Evolutionary conservation across 2,113 vertebrate species (phyloP).

Genomic region (Myiagra hebetior): DNA sequence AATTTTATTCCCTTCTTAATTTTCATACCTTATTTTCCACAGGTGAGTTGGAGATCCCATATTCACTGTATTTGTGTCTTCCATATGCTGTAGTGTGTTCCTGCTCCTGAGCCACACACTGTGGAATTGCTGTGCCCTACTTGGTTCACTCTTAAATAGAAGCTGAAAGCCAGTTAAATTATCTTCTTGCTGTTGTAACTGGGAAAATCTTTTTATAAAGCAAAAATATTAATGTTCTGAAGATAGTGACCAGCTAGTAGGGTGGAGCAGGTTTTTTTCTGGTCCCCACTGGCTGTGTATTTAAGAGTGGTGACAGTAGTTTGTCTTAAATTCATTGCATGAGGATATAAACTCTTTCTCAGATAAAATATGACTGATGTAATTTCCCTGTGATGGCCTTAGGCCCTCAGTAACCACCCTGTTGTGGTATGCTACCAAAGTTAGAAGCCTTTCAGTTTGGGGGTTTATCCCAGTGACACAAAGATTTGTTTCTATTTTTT

Average conservation of each 20-base stretch:
- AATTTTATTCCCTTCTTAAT: background rate
- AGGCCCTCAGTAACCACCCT: background rate
- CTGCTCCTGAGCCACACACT: background rate
- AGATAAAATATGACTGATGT: background rate
- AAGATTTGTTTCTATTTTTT: background rate
- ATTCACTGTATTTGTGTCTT: background rate
- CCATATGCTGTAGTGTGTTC: background rate
- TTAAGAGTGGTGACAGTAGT: background rate
- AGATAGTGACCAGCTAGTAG: background rate
- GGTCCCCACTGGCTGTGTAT: background rate
- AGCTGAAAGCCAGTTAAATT: background rate
- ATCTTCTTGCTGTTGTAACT: background rate
- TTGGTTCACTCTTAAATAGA: background rate
- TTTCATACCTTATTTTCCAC: background rate
- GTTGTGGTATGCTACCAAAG: slow-evolving; percentile 23
- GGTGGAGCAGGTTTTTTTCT: background rate
- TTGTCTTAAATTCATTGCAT: background rate
- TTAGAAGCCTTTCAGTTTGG: background rate
- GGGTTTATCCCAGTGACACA: background rate
- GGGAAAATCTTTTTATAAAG: background rate
- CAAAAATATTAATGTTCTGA: background rate
- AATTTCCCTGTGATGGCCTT: background rate
- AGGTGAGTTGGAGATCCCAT: background rate
- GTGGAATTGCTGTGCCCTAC: background rate
- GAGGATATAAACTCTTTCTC: background rate